Conservation (phyloP, 2,113 vertebrate genomes). For the Progne subis region DNA sequence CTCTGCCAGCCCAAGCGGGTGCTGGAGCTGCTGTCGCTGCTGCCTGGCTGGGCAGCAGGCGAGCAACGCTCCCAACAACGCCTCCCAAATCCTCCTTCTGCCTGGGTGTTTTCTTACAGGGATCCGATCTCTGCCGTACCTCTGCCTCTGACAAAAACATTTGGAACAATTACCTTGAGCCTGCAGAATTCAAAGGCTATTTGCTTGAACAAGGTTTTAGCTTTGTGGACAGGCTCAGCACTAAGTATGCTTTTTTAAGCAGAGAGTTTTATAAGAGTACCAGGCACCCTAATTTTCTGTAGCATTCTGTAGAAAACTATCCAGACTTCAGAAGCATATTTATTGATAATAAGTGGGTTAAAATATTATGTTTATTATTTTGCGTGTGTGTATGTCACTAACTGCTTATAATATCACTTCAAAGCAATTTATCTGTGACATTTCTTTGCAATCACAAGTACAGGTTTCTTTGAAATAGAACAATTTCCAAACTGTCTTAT, state of each 20-base stretch:
- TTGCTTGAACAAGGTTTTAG: not conserved
- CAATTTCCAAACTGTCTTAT: not conserved
- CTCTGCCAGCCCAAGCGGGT: not conserved
- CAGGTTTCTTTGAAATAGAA: not conserved
- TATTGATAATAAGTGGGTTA: not conserved
- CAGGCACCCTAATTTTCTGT: not conserved
- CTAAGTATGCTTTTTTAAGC: not conserved
- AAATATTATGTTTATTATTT: not conserved
- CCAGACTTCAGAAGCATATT: not conserved
- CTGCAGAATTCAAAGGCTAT: not conserved
- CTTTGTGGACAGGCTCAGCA: not conserved
- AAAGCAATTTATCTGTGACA: not conserved
- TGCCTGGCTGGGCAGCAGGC: not conserved
- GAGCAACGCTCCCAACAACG: fast-evolving
- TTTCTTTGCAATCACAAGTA: not conserved
- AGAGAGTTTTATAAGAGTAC: not conserved
- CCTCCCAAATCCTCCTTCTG: not conserved
- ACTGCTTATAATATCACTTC: not conserved
- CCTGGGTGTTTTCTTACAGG: slow-evolving; percentile 6
- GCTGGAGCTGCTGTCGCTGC: not conserved
- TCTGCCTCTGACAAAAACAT: not conserved
- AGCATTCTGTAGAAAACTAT: not conserved
- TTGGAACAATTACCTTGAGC: not conserved
- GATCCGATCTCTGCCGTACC: not conserved
- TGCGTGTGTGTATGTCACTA: not conserved